Evolutionary conservation across 2,888 invertebrate genomes (phyloP), one percentile per base, ranked within the genome.

Genomic region (Cylloceria caligata): DNA sequence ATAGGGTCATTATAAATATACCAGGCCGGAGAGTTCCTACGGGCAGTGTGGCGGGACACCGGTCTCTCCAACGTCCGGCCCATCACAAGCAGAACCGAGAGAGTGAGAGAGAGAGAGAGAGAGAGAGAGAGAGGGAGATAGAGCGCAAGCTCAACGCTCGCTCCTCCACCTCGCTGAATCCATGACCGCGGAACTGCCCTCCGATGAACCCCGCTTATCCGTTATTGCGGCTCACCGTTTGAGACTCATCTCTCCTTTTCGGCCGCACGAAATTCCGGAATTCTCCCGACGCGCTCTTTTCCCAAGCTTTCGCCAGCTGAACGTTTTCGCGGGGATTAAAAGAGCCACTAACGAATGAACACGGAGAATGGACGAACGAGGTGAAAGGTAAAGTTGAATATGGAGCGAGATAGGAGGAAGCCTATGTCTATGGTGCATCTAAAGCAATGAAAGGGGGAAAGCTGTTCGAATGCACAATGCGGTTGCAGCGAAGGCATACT

Each of bases 1-100:
- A 92, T 92, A 91, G 92, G 92, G 90, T 92, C 92, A 92, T 92
- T 92, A 92, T 92, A 91, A 92, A 92, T 92, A 91, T 90, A 92
- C 90, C 87, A 81, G 67, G 78, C 83, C 69, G 24, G 24, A 24
- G 60, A 83, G 81, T 83, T 85, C 74, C 80, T 81, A 83, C 65
- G 68, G 65, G 52, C 24, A 52, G 74, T 49, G 57, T 13, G 64
- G 60, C 64, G 52, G 52, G 52, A 27, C 73, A 86, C 85, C 85
- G 85, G 89, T 88, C 88, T 89, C 88, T 88, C 86, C 85, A 88
- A 87, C 88, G 88, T 89, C 89, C 81, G 85, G 86, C 88, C 90
- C 89, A 89, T 90, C 91, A 89, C 87, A 83, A 87, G 87, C 86
- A 87, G 85, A 45, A 19, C 60, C 57, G 75, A 27, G 27, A 5